A percentile compares a stretch with the other conserved stretches of the same genome.
Evolutionary conservation across 2,888 invertebrate genomes (phyloP).

Genomic region (Philopedon plagiatum): DNA sequence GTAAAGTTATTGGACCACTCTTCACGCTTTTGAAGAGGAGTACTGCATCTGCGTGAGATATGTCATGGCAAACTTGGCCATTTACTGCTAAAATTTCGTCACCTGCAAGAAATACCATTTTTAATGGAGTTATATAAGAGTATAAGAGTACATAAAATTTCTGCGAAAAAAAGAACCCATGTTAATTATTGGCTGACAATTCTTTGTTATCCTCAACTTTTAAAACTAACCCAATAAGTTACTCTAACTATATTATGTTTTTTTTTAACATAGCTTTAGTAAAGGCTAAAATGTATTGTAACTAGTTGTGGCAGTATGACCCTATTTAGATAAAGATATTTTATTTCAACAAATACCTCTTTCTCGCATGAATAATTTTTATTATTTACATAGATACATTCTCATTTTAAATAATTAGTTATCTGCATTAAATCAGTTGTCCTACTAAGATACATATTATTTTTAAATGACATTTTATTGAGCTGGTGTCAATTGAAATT

Average conservation of each 20-base stretch:
- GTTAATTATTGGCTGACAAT: too few relatives aligned
- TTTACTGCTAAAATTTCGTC: constrained; percentile 88
- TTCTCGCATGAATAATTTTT: not conserved
- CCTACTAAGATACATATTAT: not conserved
- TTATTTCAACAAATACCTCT: not conserved
- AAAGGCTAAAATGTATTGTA: too few relatives aligned
- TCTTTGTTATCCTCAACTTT: too few relatives aligned
- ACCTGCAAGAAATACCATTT: constrained; percentile 68
- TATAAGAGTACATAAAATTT: not conserved
- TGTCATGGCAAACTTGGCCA: constrained; percentile 84
- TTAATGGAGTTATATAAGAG: not conserved
- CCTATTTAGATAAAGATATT: too few relatives aligned
- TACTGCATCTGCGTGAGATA: constrained; percentile 86
- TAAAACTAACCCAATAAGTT: too few relatives aligned
- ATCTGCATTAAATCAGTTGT: not conserved
- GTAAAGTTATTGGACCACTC: constrained; percentile 82
- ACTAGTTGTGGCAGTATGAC: too few relatives aligned
- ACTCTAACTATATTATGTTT: too few relatives aligned
- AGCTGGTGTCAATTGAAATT: not conserved
- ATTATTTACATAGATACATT: not conserved
- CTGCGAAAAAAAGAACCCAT: too few relatives aligned
- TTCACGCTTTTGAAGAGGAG: constrained; percentile 85
- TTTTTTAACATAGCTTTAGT: too few relatives aligned
- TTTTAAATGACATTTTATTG: not conserved
- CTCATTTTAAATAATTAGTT: not conserved